Evolutionary conservation across 2,113 vertebrate genomes (phyloP), one percentile per base, ranked within the genome.

Genomic region (Holacanthus passer): DNA sequence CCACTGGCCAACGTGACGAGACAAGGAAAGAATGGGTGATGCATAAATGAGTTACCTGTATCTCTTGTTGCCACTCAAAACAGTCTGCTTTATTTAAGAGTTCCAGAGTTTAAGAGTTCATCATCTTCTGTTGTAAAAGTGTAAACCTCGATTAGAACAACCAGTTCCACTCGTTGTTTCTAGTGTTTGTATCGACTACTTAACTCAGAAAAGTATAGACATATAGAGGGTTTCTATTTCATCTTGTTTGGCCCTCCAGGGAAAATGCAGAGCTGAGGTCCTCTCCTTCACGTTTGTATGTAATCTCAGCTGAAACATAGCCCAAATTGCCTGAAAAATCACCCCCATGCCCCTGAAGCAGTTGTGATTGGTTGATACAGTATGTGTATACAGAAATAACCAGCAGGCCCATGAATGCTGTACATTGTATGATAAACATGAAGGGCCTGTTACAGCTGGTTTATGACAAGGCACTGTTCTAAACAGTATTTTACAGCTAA

Each of bases 101-200:
- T 14, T 29, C 45, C 9, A 60, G 32, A 50, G n/a, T n/a, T n/a
- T n/a, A n/a, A n/a, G n/a, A n/a, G n/a, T n/a, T n/a, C n/a, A 24
- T 5, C 64, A 16, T 37, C 10, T 1, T 7, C 22, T 17, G 24
- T 35, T 8, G 62, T 63, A 12, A n/a, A 41, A 77, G 31, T 60
- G 27, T 16, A 16, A 74, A 72, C 24, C 22, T 9, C 59, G 20
- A 48, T 58, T 27, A 71, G 31, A 75, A 27, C 52, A 79, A 76
- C 75, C 48, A 16, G 75, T 76, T 76, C 59, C 1, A 50, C 67
- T 55, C 12, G 55, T 66, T 75, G 41, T 60, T n/a, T 67, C 47
- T 39, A 10, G 27, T 60, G 22, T 62, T 63, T 67, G 19, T 56
- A 19, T 37, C 75, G 27, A 24, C 48, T 12, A 5, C 0, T 56